A percentile compares a stretch with the other conserved stretches of the same genome.
Conservation (phyloP, 1,140 invertebrate species). For the Leucophenga varia region DNA sequence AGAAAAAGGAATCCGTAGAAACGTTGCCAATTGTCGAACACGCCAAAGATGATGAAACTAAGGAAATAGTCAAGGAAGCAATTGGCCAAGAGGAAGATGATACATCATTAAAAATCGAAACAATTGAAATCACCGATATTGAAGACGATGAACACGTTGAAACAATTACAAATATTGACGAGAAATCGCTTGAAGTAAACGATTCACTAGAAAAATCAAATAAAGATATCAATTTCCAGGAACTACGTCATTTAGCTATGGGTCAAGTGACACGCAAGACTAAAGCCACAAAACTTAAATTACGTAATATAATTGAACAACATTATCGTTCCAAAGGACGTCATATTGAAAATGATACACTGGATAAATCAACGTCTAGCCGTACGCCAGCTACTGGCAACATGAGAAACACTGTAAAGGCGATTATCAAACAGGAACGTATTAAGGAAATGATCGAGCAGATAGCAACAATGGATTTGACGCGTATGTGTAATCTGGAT, state of each 20-base stretch:
- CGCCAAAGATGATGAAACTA: slow-evolving; percentile 42
- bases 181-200: slow-evolving; percentile 28
- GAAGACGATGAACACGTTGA: slow-evolving; percentile 37
- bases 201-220: slow-evolving; percentile 7
- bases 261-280: slow-evolving; percentile 36
- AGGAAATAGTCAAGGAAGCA: slow-evolving; percentile 25
- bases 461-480: slow-evolving; percentile 53
- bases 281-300: slow-evolving; percentile 36
- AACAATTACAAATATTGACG: slow-evolving; percentile 34
- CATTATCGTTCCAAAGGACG: slow-evolving; percentile 47
- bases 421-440: slow-evolving; percentile 59
- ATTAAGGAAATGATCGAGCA: slow-evolving; percentile 57
- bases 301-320: slow-evolving; percentile 43
- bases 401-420: slow-evolving; percentile 57
- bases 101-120: neutral
- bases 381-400: slow-evolving; percentile 33
- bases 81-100: neutral
- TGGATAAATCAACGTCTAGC: slow-evolving; percentile 15
- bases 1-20: slow-evolving; percentile 30
- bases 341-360: slow-evolving; percentile 43
- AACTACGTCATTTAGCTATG: slow-evolving; percentile 39
- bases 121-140: neutral
- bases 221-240: slow-evolving; percentile 49
- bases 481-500: slow-evolving; percentile 47
- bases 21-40: slow-evolving; percentile 33